phyloP scores from a whole-genome alignment of 2,888 invertebrate species.

The Amphipyra tragopoginis region DNA sequence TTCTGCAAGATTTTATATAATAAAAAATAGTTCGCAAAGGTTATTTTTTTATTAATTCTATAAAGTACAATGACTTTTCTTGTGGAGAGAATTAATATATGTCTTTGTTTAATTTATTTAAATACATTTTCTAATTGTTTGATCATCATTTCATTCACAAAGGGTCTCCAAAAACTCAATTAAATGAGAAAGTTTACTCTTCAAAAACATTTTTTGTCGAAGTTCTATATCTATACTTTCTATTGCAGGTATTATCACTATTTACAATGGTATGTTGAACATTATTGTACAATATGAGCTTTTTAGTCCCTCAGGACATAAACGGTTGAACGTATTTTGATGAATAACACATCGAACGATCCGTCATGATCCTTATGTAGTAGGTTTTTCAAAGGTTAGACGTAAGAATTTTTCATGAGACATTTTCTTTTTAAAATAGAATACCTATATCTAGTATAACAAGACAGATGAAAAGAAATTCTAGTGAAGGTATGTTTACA shows the following conservation, averaged over 20 bases:
- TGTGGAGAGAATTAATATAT: neutral
- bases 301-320: conserved; percentile 38
- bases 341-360: conserved; percentile 28
- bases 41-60: conserved; percentile 1
- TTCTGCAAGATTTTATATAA: neutral
- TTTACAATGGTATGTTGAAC: conserved; percentile 57
- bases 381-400: conserved; percentile 1
- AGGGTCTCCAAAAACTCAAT: conserved; percentile 1
- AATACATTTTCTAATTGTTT: conserved; percentile 12
- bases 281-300: conserved; percentile 46
- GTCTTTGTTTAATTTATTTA: neutral
- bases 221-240: conserved; percentile 42
- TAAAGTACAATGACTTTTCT: neutral
- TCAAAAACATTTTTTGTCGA: conserved; percentile 5
- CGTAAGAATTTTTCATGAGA: conserved; percentile 4
- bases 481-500: neutral
- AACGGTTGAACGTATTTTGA: conserved; percentile 29
- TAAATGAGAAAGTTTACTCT: conserved; percentile 4
- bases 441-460: neutral
- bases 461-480: neutral
- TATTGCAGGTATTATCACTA: conserved; percentile 57
- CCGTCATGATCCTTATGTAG: conserved; percentile 13
- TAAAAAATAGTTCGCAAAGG: conserved; percentile 3
- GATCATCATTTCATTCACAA: conserved; percentile 2
- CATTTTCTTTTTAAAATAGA: conserved; percentile 13